Percentiles rank a stretch among this genome's conserved stretches.
Conservation (phyloP, 2,888 invertebrate genomes). For the Xylota sylvarum region DNA sequence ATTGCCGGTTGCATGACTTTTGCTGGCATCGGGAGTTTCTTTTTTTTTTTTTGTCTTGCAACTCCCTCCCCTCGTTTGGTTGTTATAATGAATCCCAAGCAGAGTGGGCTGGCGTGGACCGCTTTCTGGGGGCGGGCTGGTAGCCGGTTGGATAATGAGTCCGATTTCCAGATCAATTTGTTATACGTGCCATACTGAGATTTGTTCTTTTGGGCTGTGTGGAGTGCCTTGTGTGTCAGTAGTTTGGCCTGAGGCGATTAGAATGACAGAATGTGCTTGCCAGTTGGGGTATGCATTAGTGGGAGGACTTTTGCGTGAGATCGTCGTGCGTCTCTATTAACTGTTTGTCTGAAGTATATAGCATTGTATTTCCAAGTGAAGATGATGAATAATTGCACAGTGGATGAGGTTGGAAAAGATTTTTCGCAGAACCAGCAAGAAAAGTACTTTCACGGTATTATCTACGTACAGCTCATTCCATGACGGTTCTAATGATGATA, state of each 20-base stretch:
- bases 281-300: constrained; percentile 31
- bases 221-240: constrained; percentile 11
- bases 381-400: constrained; percentile 20
- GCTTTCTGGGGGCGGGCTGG: constrained; percentile 70
- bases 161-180: constrained; percentile 75
- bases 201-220: constrained; percentile 54
- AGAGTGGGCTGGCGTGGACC: constrained; percentile 48
- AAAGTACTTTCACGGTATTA: no score
- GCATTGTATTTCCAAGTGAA: not conserved
- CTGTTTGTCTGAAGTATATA: not conserved
- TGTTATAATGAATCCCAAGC: constrained; percentile 23
- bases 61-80: constrained; percentile 19
- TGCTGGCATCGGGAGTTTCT: constrained; percentile 63
- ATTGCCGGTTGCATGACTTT: constrained; percentile 77
- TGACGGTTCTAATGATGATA: no score
- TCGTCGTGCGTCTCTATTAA: constrained; percentile 33
- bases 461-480: no score
- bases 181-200: constrained; percentile 72
- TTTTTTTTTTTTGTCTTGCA: constrained; percentile 23
- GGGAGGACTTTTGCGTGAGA: constrained; percentile 18
- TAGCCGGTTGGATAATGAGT: constrained; percentile 73
- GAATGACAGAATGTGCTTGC: constrained; percentile 13
- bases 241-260: constrained; percentile 34
- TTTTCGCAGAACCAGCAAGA: no score
- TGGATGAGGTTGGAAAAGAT: no score